Conservation (phyloP, 2,113 vertebrate genomes). For the Oreochromis aureus region DNA sequence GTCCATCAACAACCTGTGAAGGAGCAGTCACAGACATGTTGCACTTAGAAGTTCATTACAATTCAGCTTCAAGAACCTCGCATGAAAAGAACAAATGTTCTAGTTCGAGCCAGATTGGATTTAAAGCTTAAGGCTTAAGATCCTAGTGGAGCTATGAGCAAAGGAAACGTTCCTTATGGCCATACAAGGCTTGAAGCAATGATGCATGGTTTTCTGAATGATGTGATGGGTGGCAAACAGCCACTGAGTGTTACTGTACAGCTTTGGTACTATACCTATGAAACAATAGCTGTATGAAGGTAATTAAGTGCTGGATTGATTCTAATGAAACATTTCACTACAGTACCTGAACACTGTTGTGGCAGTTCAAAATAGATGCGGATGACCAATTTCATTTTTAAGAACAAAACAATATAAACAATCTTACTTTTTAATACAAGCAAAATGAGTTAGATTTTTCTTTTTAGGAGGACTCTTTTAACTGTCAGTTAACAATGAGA, state of each 20-base stretch:
- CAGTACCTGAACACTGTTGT: not conserved
- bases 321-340: not conserved
- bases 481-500: not conserved
- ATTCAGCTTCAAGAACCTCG: not conserved
- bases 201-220: conserved; percentile 17
- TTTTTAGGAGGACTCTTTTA: not conserved
- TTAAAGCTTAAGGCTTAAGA: conserved; percentile 50
- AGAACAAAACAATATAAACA: not conserved
- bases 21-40: conserved; percentile 50
- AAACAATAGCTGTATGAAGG: not conserved
- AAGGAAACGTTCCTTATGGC: conserved; percentile 14
- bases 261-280: not conserved
- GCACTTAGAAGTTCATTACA: not conserved
- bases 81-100: conserved; percentile 19
- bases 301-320: not conserved
- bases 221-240: not conserved
- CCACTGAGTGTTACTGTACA: not conserved
- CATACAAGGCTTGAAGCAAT: conserved; percentile 48
- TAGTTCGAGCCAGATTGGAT: conserved; percentile 30
- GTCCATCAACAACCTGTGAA: conserved; percentile 79
- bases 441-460: not conserved
- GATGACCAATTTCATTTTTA: not conserved
- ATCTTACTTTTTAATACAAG: not conserved
- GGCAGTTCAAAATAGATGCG: not conserved
- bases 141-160: not conserved